Percentiles rank a stretch among this genome's conserved stretches.
Conservation (phyloP, 2,113 vertebrate genomes). For the Vulpes lagopus region DNA sequence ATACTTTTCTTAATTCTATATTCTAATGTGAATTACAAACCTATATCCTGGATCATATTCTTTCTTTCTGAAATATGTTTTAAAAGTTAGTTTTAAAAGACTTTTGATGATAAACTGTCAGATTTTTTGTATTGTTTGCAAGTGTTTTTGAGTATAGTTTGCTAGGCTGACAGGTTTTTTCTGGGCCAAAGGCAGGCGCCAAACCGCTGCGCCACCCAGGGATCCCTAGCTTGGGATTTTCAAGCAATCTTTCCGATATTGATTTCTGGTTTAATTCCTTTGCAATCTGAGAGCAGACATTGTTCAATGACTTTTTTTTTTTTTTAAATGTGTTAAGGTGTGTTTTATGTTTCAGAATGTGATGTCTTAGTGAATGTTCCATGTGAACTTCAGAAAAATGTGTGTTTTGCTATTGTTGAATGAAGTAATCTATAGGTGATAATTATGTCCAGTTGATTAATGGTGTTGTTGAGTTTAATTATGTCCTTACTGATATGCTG, state of each 20-base stretch:
- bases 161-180: neutral
- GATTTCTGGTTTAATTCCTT: neutral
- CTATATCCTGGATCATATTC: neutral
- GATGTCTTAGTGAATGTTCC: neutral
- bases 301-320: neutral
- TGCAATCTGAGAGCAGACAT: neutral
- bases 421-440: neutral
- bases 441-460: neutral
- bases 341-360: neutral
- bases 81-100: neutral
- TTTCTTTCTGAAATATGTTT: neutral
- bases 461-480: neutral
- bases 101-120: neutral
- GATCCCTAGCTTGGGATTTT: neutral
- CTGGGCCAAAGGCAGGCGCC: no score
- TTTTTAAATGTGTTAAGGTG: neutral
- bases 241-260: neutral
- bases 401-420: neutral
- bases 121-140: neutral
- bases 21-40: neutral
- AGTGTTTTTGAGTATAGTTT: neutral
- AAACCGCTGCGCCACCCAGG: no score
- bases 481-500: neutral
- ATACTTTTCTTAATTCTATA: neutral
- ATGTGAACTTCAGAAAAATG: neutral